Conservation (phyloP, 2,113 vertebrate genomes). For the Ellobius talpinus region DNA sequence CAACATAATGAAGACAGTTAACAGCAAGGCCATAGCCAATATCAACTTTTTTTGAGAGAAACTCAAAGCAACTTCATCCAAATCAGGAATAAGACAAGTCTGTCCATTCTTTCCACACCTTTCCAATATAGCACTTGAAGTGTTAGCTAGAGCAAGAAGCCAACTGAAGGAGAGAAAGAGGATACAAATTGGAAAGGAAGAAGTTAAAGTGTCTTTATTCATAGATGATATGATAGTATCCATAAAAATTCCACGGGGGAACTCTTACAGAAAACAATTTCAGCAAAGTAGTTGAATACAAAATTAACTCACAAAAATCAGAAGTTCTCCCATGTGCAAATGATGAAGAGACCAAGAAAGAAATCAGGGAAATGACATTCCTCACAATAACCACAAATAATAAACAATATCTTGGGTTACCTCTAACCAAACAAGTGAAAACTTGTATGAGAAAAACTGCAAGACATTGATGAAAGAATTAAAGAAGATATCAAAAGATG, state of each 20-base stretch:
- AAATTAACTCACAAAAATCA: not conserved
- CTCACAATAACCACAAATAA: not conserved
- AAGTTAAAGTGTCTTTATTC: not conserved
- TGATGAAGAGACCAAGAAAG: not conserved
- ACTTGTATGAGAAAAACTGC: not conserved
- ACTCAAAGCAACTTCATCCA: not conserved
- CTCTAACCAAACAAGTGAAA: not conserved
- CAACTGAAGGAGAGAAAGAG: not conserved
- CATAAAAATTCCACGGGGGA: not conserved
- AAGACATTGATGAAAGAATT: not conserved
- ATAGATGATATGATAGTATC: not conserved
- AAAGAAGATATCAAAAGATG: not conserved
- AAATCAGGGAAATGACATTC: not conserved
- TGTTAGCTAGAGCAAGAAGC: not conserved
- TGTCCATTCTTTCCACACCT: not conserved
- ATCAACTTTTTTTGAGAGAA: not conserved
- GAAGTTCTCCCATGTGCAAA: not conserved
- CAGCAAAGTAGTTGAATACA: not conserved
- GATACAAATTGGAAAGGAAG: not conserved
- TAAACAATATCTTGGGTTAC: not conserved
- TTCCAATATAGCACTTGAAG: not conserved
- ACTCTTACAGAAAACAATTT: not conserved
- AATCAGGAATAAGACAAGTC: not conserved
- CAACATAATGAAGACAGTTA: not conserved
- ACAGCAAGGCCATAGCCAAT: not conserved